Evolutionary conservation across 2,797 vertebrate genomes (phyloP).

Genomic region (Taeniopygia guttata): DNA sequence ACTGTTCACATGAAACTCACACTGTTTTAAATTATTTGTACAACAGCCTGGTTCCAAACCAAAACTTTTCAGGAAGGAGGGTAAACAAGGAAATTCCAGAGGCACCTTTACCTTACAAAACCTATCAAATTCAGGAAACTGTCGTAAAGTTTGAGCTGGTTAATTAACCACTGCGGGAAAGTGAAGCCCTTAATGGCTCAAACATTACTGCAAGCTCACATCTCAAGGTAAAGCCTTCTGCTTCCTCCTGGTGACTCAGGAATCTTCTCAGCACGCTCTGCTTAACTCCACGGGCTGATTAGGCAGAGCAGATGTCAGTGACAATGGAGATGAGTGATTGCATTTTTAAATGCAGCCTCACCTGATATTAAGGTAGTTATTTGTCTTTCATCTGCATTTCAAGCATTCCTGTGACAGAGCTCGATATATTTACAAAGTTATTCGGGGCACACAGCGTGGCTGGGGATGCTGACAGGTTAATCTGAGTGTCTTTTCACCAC

Average conservation of each 20-base stretch:
- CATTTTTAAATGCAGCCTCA: background rate
- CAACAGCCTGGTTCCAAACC: background rate
- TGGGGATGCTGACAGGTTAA: background rate
- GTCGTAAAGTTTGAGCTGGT: background rate
- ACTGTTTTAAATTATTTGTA: background rate
- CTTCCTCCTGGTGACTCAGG: constrained; percentile 16
- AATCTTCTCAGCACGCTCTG: background rate
- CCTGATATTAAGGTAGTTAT: background rate
- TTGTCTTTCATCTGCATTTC: background rate
- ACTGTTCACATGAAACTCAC: background rate
- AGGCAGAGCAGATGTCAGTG: constrained; percentile 24
- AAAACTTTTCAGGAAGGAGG: background rate
- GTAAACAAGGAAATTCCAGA: constrained; percentile 21
- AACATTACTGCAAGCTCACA: background rate
- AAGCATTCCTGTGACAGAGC: background rate
- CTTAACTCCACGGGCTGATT: background rate
- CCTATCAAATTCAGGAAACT: constrained; percentile 16
- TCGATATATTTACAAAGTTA: background rate
- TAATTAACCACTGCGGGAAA: constrained; percentile 15
- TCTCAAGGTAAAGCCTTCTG: background rate
- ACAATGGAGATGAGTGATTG: background rate
- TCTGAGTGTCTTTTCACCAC: background rate
- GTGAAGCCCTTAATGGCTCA: background rate
- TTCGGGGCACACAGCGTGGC: background rate
- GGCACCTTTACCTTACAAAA: background rate